Base-by-base conservation (phyloP, 1,140 invertebrate species). In the Coptotermes formosanus region DNA sequence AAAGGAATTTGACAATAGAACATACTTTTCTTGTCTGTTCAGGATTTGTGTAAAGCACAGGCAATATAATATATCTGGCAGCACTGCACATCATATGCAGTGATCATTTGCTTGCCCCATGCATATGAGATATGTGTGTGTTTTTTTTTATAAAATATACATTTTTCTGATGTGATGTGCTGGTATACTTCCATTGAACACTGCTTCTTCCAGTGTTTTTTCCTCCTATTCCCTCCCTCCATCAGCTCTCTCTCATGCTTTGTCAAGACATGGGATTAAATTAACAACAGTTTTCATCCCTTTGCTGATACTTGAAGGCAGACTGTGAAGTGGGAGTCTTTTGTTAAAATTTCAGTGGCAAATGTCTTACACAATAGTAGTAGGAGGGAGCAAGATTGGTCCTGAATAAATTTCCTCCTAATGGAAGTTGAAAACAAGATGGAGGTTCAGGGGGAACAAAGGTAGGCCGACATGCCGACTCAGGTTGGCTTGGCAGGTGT, bases 391-490 rank as follows among this genome's bases (percentile, higher is more conserved):
- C 44, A 84, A 30, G 45, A 55, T 25, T 84, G 83, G 82, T 44
- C 82, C 82, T 48, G 52, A 84, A 84, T 84, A 32, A 45, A 52
- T 84, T 84, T 82, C 85, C 75, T 45, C 59, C 86, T 86, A 86
- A 86, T 86, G 86, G 86, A 84, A 55, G 86, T 83, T 44, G 9
- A 86, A 81, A 83, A 86, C 86, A 86, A 84, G 86, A 82, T 86
- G 81, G 86, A 86, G 48, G 75, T 48, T 48, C 25, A 32, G 21
- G 25, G 38, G 52, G 82, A 86, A 86, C 86, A 86, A 86, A 86
- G 86, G 85, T 21, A 85, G 55, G 30, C 59, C 55, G 85, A 85
- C 55, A 52, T 85, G 85, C 59, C 85, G n/a, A 75, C 59, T 85
- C 75, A 85, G 85, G 85, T 85, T 85, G 52, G 52, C 84, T 85